Evolutionary conservation across 2,888 invertebrate genomes (phyloP), one percentile per base, ranked within the genome.

Genomic region (Metalampra italica): DNA sequence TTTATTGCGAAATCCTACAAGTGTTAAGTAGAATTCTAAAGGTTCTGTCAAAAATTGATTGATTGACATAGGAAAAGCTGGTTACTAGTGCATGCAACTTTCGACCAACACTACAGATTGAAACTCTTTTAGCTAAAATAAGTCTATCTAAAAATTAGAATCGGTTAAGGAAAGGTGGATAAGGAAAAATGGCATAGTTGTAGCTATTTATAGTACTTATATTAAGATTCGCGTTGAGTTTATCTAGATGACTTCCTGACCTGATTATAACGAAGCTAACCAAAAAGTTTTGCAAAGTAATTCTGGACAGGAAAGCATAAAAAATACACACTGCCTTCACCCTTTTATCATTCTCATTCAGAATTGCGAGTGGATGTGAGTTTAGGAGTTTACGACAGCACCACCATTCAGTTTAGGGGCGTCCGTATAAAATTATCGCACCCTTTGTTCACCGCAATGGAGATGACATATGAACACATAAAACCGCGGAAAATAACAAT

Each of bases 351-450:
- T 40, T 44, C 47, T 15, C 47, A 12, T 44, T 36, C 43, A 34
- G 38, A 39, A 42, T 46, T 41, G 46, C 43, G 30, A 32, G 44
- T 29, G 45, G 47, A 51, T 48, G 43, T 48, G 53, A 56, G 53
- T 56, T 53, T 46, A 47, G 49, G 37, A 50, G 53, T 52, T 56
- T 49, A 54, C 49, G 52, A 46, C 45, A 39, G 44, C 34, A 41
- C 40, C 44, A 30, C 47, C 54, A 54, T 56, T 56, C 56, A 49
- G 42, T 51, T 52, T 48, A 52, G 47, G 51, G 47, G 46, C 47
- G 49, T 51, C 43, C 52, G 53, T 57, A 55, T 57, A 57, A 55
- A 55, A 55, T 57, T 57, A 57, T 54, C 50, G 44, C 51, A 9
- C 40, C 50, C 51, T 51, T 55, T 53, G 53, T 49, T 47, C 47